phyloP scores from a whole-genome alignment of 2,888 invertebrate species.

The Ochropleura leucogaster region DNA sequence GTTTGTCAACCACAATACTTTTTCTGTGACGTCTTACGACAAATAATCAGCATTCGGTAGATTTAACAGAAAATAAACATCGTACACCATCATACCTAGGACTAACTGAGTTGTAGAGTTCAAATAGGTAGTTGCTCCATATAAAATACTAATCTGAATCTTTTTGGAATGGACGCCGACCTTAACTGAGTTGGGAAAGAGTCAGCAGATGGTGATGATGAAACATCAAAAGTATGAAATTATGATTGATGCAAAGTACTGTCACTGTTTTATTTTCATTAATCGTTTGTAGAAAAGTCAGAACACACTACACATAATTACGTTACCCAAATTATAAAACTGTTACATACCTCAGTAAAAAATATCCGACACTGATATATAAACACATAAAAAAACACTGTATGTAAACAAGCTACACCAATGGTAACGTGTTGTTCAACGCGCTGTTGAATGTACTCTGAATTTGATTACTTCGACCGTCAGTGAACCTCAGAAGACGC shows the following conservation, averaged over 20 bases:
- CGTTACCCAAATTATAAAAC: not conserved
- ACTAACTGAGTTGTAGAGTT: too few species aligned
- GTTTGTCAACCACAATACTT: not conserved
- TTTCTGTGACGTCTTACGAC: not conserved
- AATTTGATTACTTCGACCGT: not conserved
- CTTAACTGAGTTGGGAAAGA: too few species aligned
- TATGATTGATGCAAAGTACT: not conserved
- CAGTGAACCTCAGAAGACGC: not conserved
- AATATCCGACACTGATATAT: not conserved
- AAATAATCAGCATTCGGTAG: not conserved
- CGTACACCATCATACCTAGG: too few species aligned
- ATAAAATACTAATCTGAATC: too few species aligned
- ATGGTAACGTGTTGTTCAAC: conserved; percentile 3
- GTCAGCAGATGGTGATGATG: too few species aligned
- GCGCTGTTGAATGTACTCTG: conserved; percentile 11
- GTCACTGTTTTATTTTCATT: not conserved
- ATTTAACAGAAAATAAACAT: not conserved
- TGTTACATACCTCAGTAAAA: not conserved
- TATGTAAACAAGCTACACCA: not conserved
- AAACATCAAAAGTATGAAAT: not conserved
- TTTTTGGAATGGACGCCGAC: too few species aligned
- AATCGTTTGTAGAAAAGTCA: not conserved
- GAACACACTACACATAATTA: too few species aligned
- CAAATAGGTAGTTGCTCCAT: too few species aligned
- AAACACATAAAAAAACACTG: conserved; percentile 10